phyloP scores from a whole-genome alignment of 2,113 vertebrate genomes.

The Podarcis muralis region DNA sequence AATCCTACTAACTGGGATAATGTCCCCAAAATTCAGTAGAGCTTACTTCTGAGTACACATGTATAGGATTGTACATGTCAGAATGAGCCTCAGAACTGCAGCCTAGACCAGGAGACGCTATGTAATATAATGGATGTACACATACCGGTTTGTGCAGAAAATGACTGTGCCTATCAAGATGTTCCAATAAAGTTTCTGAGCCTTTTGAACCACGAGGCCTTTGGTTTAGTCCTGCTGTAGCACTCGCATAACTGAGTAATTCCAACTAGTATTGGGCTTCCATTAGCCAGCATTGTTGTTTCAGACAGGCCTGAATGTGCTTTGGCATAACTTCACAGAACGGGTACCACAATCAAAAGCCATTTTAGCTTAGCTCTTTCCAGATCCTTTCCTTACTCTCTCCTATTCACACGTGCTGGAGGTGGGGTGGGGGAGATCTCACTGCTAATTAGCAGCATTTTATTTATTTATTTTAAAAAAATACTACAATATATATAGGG shows the following conservation, averaged over 20 bases:
- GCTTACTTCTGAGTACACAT: background rate
- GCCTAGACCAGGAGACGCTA: background rate
- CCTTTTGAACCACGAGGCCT: background rate
- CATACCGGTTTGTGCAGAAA: background rate
- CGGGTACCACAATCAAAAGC: background rate
- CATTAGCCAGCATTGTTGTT: background rate
- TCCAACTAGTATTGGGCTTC: background rate
- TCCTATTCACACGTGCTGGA: background rate
- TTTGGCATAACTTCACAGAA: background rate
- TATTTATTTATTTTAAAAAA: conserved; percentile 20
- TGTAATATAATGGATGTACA: background rate
- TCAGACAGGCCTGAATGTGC: background rate
- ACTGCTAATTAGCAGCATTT: background rate
- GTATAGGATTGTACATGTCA: background rate
- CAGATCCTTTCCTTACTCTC: background rate
- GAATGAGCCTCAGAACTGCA: background rate
- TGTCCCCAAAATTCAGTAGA: background rate
- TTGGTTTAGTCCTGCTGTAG: background rate
- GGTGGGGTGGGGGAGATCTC: no score
- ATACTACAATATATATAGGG: conserved; percentile 7
- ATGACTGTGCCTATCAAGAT: background rate
- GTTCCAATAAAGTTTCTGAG: background rate
- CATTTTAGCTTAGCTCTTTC: background rate
- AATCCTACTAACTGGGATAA: background rate
- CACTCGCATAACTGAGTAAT: background rate